Percentiles rank a stretch among this genome's conserved stretches.
These are phyloP conservation scores for Lycocerus yunnanus DNA, from an alignment of 2,888 invertebrate species.

Conservation along the genomic window DNA sequence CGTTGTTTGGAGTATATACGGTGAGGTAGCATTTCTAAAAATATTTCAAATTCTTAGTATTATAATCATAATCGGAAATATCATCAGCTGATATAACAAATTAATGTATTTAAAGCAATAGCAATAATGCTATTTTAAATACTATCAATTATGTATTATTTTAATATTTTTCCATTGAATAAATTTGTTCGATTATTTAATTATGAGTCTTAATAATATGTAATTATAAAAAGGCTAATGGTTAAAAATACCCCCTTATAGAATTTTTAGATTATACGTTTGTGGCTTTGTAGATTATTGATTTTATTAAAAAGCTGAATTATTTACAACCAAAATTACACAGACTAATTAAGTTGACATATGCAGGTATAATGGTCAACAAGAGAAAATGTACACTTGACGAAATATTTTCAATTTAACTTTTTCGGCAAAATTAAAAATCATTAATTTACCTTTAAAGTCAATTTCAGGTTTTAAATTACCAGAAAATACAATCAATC, in stretches of 20 bases:
- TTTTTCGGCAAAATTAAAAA: too few relatives aligned
- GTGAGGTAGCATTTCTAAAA: constrained; percentile 57
- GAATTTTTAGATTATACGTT: not conserved
- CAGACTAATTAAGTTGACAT: not conserved
- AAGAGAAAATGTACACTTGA: too few relatives aligned
- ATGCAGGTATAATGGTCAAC: too few relatives aligned
- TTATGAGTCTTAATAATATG: not conserved
- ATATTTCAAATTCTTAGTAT: too few relatives aligned
- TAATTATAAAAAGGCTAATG: not conserved
- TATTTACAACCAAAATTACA: not conserved
- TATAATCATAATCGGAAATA: too few relatives aligned
- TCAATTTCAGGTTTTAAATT: not conserved
- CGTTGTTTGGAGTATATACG: constrained; percentile 68
- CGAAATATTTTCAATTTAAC: too few relatives aligned
- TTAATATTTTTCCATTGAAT: not conserved
- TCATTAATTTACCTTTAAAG: not conserved
- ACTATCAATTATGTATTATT: too few relatives aligned
- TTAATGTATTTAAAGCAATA: too few relatives aligned
- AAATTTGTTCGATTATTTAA: not conserved
- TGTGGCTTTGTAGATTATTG: not conserved
- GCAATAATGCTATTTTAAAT: too few relatives aligned
- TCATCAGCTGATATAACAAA: too few relatives aligned
- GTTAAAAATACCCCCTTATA: not conserved
- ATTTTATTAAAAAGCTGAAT: not conserved
- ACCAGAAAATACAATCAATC: not conserved